These are phyloP conservation scores for Brachypteracias leptosomus DNA, from an alignment of 2,113 vertebrate genomes.

Conservation along the genomic window DNA sequence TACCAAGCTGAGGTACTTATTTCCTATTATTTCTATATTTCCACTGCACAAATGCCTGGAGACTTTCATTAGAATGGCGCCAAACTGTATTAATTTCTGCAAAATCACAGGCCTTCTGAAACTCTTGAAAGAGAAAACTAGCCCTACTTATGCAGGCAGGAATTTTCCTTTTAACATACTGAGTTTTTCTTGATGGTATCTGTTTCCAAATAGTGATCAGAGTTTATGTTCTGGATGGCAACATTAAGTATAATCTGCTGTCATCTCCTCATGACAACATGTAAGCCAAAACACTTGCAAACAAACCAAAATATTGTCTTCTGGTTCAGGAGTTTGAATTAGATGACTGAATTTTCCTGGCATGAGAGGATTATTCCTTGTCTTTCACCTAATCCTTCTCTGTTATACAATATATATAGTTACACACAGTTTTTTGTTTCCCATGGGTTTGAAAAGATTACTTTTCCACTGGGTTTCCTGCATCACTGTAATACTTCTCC, in stretches of 20 bases:
- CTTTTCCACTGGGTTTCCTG: constrained; percentile 63
- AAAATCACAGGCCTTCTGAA: constrained; percentile 30
- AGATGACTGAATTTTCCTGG: constrained; percentile 70
- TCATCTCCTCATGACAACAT: constrained; percentile 20
- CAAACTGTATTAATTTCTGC: constrained; percentile 7
- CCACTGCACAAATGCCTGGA: constrained; percentile 16
- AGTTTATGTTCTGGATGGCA: background rate
- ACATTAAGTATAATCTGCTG: background rate
- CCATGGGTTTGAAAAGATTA: constrained; percentile 51
- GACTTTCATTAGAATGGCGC: background rate
- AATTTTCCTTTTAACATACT: background rate
- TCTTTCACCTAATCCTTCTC: constrained; percentile 56
- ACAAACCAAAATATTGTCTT: constrained; percentile 60
- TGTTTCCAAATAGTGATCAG: constrained; percentile 6
- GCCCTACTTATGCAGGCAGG: background rate
- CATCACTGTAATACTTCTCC: constrained; percentile 33
- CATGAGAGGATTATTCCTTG: constrained; percentile 54
- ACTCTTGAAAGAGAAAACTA: constrained; percentile 5
- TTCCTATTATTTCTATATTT: constrained; percentile 51
- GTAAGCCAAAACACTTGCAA: constrained; percentile 47
- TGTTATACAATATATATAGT: constrained; percentile 45
- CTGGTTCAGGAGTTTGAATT: constrained; percentile 60
- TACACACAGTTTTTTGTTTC: constrained; percentile 38
- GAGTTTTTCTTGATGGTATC: background rate
- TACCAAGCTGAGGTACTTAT: constrained; percentile 23